Evolutionary conservation across 2,797 vertebrate genomes (phyloP).

Genomic region (Kryptolebias ocellatus): DNA sequence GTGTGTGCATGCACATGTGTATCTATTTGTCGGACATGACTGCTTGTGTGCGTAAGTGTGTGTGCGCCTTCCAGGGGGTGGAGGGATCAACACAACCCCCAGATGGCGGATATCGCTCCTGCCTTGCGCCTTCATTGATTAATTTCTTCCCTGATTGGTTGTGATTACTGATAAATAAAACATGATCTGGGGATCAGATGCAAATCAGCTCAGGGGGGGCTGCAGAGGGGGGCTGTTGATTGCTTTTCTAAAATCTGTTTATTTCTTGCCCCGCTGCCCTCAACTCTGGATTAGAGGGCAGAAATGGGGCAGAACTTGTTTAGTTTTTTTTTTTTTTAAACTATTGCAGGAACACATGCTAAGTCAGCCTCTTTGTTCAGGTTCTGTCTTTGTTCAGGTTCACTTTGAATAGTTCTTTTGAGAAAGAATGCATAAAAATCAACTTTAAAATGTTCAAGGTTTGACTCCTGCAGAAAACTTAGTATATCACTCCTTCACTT

Average conservation of each 20-base stretch:
- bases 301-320: constrained; percentile 24
- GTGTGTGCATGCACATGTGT: constrained; percentile 12
- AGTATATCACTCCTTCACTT: too few species aligned
- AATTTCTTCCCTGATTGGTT: constrained; percentile 91
- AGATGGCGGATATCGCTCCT: constrained; percentile 90
- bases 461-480: too few species aligned
- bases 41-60: constrained; percentile 18
- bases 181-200: constrained; percentile 85
- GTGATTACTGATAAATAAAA: constrained; percentile 92
- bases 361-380: constrained; percentile 26
- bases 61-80: constrained; percentile 49
- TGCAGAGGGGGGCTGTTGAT: constrained; percentile 74
- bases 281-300: constrained; percentile 74
- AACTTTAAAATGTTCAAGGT: too few species aligned
- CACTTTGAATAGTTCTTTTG: not conserved
- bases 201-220: constrained; percentile 75
- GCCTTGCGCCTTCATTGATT: constrained; percentile 87
- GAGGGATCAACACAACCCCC: constrained; percentile 82
- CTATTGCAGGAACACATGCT: constrained; percentile 42
- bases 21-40: constrained; percentile 40
- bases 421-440: too few species aligned
- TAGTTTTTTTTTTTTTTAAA: not conserved
- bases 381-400: constrained; percentile 2
- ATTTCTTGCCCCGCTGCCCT: constrained; percentile 82
- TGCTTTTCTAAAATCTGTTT: constrained; percentile 86